Conservation (phyloP, 2,888 invertebrate genomes). For the Ectemnius cavifrons region DNA sequence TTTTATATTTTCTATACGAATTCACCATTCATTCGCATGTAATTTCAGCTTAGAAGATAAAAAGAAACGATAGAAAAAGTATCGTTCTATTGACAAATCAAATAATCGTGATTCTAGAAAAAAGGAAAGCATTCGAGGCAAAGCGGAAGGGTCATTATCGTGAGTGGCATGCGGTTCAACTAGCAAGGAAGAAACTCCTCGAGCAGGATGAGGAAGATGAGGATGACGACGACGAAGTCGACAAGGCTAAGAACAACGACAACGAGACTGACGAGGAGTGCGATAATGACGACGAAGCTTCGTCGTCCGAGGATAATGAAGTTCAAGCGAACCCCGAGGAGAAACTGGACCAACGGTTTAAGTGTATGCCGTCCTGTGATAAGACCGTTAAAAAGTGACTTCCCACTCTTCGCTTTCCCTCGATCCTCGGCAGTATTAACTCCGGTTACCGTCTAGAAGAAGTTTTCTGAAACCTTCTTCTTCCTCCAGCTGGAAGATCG, state of each 20-base stretch:
- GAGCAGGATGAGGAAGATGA: constrained; percentile 93
- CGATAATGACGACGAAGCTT: constrained; percentile 37
- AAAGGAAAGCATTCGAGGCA: constrained; percentile 90
- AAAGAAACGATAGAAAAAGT: background rate
- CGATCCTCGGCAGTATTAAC: background rate
- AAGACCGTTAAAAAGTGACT: constrained; percentile 53
- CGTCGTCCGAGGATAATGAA: constrained; percentile 22
- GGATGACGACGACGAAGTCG: constrained; percentile 78
- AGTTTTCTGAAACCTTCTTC: no score
- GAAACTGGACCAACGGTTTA: constrained; percentile 64
- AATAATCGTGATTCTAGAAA: constrained; percentile 78
- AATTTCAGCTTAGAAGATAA: no score
- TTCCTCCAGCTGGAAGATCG: background rate
- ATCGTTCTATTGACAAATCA: background rate
- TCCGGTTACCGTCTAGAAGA: no score
- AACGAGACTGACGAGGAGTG: constrained; percentile 56
- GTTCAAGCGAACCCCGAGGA: constrained; percentile 36
- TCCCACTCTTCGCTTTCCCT: background rate
- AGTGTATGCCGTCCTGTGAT: constrained; percentile 76
- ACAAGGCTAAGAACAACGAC: constrained; percentile 46
- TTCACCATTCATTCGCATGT: no score
- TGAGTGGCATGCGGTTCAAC: constrained; percentile 96
- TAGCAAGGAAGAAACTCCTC: constrained; percentile 93
- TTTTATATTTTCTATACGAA: no score
- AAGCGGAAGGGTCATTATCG: constrained; percentile 98